These are phyloP conservation scores for Decapterus maruadsi DNA, from an alignment of 2,797 vertebrate species.

Conservation along the genomic window DNA sequence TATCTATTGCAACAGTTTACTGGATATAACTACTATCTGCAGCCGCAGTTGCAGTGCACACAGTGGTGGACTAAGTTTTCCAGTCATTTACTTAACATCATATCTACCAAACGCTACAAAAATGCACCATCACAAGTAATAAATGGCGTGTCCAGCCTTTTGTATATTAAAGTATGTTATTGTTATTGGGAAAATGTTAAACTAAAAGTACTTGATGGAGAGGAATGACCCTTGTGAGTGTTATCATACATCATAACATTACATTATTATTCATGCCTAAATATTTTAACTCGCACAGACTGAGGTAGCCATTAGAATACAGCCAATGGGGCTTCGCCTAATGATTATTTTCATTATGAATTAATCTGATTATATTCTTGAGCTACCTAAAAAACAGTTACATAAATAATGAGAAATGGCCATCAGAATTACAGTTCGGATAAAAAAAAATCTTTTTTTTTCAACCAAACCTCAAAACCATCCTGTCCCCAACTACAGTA, in stretches of 20 bases:
- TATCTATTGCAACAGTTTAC: conserved; percentile 21
- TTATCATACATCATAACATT: background rate
- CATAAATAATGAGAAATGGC: background rate
- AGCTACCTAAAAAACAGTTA: background rate
- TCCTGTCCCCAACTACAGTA: background rate
- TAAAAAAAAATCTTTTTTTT: background rate
- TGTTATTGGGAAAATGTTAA: background rate
- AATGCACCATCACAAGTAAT: background rate
- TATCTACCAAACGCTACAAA: background rate
- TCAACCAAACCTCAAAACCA: background rate
- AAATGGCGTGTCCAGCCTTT: background rate
- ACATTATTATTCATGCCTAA: background rate
- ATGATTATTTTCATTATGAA: background rate
- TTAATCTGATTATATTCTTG: background rate
- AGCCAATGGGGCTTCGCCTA: background rate
- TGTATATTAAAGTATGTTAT: background rate
- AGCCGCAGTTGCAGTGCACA: background rate
- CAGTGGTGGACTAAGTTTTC: background rate
- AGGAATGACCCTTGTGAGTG: background rate
- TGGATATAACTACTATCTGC: conserved; percentile 17
- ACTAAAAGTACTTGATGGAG: background rate
- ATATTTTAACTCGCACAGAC: background rate
- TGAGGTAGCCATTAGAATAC: background rate
- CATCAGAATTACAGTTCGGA: background rate
- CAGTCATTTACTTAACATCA: background rate